Percentiles rank a stretch among this genome's conserved stretches.
Evolutionary conservation across 2,113 vertebrate species (phyloP).

Genomic region (Calyptomena viridis): DNA sequence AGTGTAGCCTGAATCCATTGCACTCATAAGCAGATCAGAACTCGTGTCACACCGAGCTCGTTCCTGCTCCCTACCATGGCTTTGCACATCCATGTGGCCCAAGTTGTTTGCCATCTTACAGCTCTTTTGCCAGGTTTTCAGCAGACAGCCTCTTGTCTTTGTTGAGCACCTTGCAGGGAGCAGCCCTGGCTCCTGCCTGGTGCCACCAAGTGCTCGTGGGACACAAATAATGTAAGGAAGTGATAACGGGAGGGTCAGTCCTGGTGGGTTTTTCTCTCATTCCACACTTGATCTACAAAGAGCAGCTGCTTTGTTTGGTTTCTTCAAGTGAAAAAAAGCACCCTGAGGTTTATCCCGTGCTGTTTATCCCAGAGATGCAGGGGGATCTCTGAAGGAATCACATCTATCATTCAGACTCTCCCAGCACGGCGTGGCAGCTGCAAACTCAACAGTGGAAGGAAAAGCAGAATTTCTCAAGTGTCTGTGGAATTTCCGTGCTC

Average conservation of each 20-base stretch:
- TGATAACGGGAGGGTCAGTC: background rate
- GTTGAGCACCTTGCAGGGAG: background rate
- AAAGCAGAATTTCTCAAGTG: too few relatives aligned
- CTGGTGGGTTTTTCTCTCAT: background rate
- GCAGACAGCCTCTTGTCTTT: background rate
- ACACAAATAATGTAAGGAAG: background rate
- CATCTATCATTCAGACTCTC: fast-evolving
- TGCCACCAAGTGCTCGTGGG: background rate
- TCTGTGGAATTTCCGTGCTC: background rate
- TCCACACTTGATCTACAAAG: background rate
- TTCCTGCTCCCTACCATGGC: background rate
- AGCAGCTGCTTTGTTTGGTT: background rate
- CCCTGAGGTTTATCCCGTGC: background rate
- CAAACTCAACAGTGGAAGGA: background rate
- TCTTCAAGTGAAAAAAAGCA: background rate
- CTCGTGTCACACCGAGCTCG: background rate
- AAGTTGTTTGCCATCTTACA: background rate
- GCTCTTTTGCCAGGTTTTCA: background rate
- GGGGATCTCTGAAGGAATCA: background rate
- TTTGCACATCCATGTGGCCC: background rate
- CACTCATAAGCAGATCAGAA: background rate
- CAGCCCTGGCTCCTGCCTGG: background rate
- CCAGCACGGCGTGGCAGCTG: background rate
- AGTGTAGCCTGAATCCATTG: constrained; percentile 33
- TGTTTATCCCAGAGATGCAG: background rate